A percentile compares a stretch with the other conserved stretches of the same genome.
Evolutionary conservation across 1,140 invertebrate species (phyloP).

Genomic region (Holcopasites calliopsidis): DNA sequence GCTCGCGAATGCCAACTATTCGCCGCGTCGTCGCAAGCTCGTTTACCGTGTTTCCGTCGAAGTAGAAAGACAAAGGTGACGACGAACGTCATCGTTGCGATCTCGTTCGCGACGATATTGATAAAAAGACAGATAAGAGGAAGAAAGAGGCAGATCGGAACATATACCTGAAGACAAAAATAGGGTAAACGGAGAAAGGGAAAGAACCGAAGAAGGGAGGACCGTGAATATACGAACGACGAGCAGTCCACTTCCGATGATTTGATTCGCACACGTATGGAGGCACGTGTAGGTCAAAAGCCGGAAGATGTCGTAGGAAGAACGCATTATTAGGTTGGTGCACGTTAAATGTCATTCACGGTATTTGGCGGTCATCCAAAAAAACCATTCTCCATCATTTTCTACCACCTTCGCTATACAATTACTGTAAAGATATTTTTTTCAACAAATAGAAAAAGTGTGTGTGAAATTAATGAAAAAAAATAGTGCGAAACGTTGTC

Average conservation of each 20-base stretch:
- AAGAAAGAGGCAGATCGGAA: no score
- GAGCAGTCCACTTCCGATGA: constrained; percentile 39
- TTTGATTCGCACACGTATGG: constrained; percentile 39
- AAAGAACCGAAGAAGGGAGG: neutral
- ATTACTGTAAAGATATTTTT: no score
- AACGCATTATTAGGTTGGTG: no score
- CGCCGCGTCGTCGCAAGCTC: neutral
- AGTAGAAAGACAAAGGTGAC: neutral
- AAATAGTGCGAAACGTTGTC: no score
- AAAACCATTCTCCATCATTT: no score
- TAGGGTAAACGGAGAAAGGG: neutral
- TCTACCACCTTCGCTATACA: no score
- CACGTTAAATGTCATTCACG: no score
- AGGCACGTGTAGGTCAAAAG: constrained; percentile 34
- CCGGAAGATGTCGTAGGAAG: no score
- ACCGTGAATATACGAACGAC: constrained; percentile 50
- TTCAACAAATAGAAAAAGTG: no score
- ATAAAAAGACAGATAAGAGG: constrained; percentile 1
- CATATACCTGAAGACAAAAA: neutral
- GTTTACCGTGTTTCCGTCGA: no score
- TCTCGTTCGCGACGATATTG: neutral
- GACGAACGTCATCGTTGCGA: constrained; percentile 4
- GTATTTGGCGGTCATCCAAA: no score
- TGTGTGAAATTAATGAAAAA: no score
- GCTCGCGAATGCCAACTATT: neutral